These are phyloP conservation scores for Atrina japonica DNA, from an alignment of 2,888 invertebrate genomes.

Conservation along the genomic window DNA sequence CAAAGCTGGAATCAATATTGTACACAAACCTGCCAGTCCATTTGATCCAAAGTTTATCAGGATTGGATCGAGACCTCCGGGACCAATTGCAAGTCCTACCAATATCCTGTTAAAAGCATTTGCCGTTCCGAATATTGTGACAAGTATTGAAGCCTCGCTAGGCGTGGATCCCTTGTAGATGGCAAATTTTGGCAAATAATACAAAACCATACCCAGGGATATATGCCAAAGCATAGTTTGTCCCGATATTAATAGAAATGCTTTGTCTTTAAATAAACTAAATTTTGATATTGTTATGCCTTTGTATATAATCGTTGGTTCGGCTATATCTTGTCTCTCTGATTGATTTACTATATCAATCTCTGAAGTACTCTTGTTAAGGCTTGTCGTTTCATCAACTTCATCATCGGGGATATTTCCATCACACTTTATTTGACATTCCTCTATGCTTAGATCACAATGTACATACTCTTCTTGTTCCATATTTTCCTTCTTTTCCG, in stretches of 20 bases:
- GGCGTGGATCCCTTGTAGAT: conserved; percentile 31
- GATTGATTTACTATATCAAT: too few species aligned
- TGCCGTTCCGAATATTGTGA: conserved; percentile 42
- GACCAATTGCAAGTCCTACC: conserved; percentile 41
- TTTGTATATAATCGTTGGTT: too few species aligned
- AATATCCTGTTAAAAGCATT: conserved; percentile 40
- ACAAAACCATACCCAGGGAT: conserved; percentile 37
- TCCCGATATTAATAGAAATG: conserved; percentile 34
- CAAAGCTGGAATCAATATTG: conserved; percentile 39
- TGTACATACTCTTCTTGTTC: too few species aligned
- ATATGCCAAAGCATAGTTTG: conserved; percentile 37
- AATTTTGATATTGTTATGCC: background rate
- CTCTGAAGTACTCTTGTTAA: too few species aligned
- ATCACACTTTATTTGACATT: too few species aligned
- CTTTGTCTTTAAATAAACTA: conserved; percentile 20
- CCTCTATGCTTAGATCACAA: too few species aligned
- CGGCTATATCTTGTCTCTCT: too few species aligned
- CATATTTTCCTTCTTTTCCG: too few species aligned
- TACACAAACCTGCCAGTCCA: conserved; percentile 36
- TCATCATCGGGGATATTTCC: too few species aligned
- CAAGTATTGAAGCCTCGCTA: conserved; percentile 35
- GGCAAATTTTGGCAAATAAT: conserved; percentile 45
- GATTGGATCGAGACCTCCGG: conserved; percentile 39
- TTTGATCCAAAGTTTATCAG: conserved; percentile 43
- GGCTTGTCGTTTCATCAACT: too few species aligned